Conservation (phyloP, 2,888 invertebrate genomes). For the Diarsia mendica region DNA sequence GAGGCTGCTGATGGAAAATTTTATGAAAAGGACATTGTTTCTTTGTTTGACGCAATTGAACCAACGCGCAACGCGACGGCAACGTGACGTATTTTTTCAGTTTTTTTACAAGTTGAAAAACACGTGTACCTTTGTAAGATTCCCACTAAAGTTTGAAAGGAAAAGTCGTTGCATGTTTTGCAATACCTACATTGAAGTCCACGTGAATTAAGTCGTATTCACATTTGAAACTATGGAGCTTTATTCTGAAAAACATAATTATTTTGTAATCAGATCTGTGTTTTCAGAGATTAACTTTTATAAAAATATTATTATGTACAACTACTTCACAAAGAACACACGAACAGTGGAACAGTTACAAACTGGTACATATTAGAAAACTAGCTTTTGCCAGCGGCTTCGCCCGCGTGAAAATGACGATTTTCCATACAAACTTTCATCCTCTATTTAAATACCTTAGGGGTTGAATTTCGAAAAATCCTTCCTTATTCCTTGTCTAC, state of each 20-base stretch:
- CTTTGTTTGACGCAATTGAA: background rate
- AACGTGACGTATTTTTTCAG: background rate
- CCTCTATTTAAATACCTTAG: no score
- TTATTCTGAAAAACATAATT: background rate
- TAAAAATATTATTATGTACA: no score
- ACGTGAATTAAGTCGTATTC: background rate
- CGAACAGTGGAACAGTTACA: no score
- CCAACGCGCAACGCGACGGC: background rate
- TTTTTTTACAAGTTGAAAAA: background rate
- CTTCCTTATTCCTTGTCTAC: no score
- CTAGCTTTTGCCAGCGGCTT: no score
- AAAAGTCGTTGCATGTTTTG: background rate
- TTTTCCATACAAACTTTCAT: no score
- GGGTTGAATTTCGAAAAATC: no score
- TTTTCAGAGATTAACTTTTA: background rate
- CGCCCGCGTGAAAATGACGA: no score
- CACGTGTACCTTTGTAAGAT: constrained; percentile 1
- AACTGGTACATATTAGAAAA: no score
- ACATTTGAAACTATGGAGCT: background rate
- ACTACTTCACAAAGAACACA: no score
- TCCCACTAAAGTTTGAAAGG: background rate
- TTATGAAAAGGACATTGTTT: background rate
- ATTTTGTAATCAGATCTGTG: background rate
- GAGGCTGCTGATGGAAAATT: background rate
- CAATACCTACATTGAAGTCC: background rate